Conservation (phyloP, 2,113 vertebrate species). For the rat (Rattus norvegicus) region DNA sequence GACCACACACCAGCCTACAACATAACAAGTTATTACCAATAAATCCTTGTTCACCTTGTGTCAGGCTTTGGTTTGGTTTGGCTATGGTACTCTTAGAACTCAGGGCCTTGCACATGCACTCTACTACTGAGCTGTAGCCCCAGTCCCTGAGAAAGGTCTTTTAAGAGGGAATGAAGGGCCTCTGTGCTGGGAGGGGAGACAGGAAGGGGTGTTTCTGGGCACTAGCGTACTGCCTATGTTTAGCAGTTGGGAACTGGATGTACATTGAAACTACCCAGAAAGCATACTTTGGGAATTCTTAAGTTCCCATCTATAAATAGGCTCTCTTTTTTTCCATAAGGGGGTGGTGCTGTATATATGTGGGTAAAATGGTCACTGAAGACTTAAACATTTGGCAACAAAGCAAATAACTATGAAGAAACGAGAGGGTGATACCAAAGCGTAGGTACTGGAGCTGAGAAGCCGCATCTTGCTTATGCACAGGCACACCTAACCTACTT, state of each 20-base stretch:
- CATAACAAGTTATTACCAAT: constrained; percentile 15
- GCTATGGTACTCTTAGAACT: background rate
- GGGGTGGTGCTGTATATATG: background rate
- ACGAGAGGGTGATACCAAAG: background rate
- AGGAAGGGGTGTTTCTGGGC: constrained; percentile 24
- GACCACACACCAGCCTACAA: background rate
- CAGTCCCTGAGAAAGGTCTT: background rate
- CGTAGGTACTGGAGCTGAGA: no score
- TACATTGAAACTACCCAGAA: constrained; percentile 32
- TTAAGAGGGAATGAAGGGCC: background rate
- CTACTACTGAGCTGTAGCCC: background rate
- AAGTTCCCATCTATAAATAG: constrained; percentile 56
- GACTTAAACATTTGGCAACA: constrained; percentile 22
- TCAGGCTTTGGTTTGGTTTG: background rate
- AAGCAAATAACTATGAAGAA: constrained; percentile 45
- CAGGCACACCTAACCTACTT: background rate
- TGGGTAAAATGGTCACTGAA: background rate
- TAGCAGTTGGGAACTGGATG: constrained; percentile 2
- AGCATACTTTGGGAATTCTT: constrained; percentile 38
- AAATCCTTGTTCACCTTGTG: background rate
- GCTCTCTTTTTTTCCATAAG: background rate
- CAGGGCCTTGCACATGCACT: background rate
- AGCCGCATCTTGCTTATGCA: background rate
- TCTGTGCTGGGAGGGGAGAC: background rate
- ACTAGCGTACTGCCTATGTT: background rate